Conservation (phyloP, 2,797 vertebrate species). For the Amblyopsis hoosieri region DNA sequence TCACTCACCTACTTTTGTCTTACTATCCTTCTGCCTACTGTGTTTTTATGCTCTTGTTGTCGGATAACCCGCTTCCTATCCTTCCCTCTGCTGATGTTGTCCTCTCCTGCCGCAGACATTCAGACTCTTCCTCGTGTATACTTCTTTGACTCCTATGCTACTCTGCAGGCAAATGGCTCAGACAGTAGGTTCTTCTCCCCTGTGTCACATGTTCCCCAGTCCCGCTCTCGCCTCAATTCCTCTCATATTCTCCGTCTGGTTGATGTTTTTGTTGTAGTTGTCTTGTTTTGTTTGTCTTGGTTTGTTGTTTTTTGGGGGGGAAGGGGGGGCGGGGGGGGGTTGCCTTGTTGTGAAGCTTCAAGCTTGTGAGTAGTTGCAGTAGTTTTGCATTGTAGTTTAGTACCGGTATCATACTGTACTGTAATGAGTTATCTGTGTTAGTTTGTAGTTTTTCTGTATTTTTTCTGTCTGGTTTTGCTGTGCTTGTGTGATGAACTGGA, state of each 20-base stretch:
- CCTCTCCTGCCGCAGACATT: conserved; percentile 78
- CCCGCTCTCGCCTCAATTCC: conserved; percentile 25
- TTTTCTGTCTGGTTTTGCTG: conserved; percentile 28
- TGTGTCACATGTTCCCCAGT: conserved; percentile 37
- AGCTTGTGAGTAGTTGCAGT: not conserved
- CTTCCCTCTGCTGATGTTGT: conserved; percentile 12
- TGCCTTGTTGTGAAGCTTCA: conserved; percentile 2
- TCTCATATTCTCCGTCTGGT: conserved; percentile 25
- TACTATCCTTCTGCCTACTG: conserved; percentile 3
- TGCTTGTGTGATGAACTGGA: conserved; percentile 43
- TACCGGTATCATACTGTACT: not conserved
- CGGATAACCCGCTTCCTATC: conserved; percentile 13
- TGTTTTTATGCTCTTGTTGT: not conserved
- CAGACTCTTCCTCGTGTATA: conserved; percentile 89
- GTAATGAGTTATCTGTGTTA: conserved; percentile 1
- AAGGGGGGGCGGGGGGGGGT: too few species aligned
- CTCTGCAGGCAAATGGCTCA: conserved; percentile 83
- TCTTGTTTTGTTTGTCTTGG: conserved; percentile 2
- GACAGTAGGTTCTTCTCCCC: conserved; percentile 82
- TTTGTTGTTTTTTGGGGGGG: conserved; percentile 20
- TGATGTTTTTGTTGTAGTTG: conserved; percentile 20
- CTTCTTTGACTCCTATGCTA: conserved; percentile 89
- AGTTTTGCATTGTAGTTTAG: conserved; percentile 12
- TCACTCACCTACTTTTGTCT: conserved; percentile 13
- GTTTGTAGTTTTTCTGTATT: conserved; percentile 23